Conservation (phyloP, 2,888 invertebrate genomes). For the Lepidonotus clava region DNA sequence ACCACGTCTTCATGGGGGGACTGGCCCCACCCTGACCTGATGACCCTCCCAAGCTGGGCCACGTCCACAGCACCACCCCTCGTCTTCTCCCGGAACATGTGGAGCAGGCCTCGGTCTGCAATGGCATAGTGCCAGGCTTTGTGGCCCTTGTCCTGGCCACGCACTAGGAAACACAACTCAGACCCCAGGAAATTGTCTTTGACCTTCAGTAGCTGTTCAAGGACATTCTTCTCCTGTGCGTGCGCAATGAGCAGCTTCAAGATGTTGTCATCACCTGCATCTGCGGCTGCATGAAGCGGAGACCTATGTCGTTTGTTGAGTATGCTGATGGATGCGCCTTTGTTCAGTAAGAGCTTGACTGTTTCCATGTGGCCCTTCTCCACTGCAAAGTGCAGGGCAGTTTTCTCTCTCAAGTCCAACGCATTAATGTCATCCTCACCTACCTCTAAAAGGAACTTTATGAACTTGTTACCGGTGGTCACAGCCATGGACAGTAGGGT, state of each 20-base stretch:
- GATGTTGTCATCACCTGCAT: background rate
- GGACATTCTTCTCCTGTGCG: background rate
- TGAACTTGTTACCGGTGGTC: background rate
- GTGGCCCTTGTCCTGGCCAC: background rate
- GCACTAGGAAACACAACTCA: conserved; percentile 29
- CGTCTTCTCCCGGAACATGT: conserved; percentile 15
- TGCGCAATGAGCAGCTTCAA: background rate
- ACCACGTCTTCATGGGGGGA: background rate
- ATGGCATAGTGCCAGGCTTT: conserved; percentile 3
- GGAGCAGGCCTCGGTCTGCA: background rate
- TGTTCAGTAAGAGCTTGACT: background rate
- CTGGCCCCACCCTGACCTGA: conserved; percentile 39
- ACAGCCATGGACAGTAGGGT: background rate
- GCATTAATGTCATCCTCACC: background rate
- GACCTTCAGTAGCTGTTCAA: background rate
- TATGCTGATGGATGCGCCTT: background rate
- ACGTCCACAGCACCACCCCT: conserved; percentile 44
- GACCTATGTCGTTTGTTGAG: conserved; percentile 3
- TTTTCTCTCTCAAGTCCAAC: background rate
- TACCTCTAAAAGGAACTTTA: background rate
- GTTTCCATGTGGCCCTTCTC: background rate
- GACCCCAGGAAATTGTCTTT: conserved; percentile 24
- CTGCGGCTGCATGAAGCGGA: background rate
- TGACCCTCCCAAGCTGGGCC: conserved; percentile 26
- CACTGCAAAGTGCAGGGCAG: background rate